A percentile compares a stretch with the other conserved stretches of the same genome.
These are phyloP conservation scores for Pasiphila rectangulata DNA, from an alignment of 2,888 invertebrate species.

Conservation along the genomic window DNA sequence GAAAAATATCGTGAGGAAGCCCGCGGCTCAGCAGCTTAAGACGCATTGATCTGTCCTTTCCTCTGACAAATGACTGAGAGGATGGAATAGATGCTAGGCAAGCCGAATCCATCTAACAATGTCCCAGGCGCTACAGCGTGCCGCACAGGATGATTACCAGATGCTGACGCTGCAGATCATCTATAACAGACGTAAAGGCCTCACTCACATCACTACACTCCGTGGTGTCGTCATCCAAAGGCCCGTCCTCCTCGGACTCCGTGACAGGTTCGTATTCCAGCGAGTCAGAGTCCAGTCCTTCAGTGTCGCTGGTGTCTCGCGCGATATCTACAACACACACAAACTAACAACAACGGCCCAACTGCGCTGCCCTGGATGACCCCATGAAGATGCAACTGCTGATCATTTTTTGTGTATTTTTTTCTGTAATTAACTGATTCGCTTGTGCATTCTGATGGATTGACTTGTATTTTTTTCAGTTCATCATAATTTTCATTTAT, in stretches of 20 bases:
- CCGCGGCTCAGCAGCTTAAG: no score
- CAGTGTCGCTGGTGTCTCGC: constrained; percentile 79
- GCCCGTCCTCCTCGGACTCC: constrained; percentile 65
- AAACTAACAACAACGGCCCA: constrained; percentile 32
- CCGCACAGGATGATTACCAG: no score
- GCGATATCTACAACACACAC: constrained; percentile 74
- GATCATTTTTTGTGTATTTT: not conserved
- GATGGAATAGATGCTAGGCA: no score
- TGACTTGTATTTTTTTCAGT: constrained; percentile 25
- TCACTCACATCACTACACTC: constrained; percentile 74
- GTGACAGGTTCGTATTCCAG: constrained; percentile 76
- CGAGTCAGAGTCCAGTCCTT: constrained; percentile 45
- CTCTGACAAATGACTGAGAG: no score
- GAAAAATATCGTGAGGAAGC: no score
- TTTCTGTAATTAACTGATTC: no score
- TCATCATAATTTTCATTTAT: constrained; percentile 13
- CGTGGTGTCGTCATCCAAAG: constrained; percentile 64
- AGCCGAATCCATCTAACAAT: no score
- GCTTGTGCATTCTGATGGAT: no score
- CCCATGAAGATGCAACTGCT: constrained; percentile 13
- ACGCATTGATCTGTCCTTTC: no score
- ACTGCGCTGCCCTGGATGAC: constrained; percentile 16
- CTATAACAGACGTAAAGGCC: no score
- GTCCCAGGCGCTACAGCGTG: no score
- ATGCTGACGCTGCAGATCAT: no score